Conservation (phyloP, 2,113 vertebrate species). For the Myrmecobius fasciatus region DNA sequence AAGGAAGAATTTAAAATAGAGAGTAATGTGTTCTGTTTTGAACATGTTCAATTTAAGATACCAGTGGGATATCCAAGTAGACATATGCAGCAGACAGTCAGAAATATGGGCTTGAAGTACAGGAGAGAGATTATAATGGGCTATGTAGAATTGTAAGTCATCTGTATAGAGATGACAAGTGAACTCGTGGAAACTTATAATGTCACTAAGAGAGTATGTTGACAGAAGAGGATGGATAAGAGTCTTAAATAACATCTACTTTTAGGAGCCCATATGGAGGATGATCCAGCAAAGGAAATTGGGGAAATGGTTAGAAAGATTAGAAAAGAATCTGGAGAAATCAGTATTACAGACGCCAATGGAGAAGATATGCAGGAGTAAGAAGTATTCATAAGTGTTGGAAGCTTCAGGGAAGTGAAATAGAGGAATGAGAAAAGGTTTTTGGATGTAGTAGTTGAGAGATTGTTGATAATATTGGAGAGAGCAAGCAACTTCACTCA, state of each 20-base stretch:
- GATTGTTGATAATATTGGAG: background rate
- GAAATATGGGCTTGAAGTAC: background rate
- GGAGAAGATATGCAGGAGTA: background rate
- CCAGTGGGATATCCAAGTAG: background rate
- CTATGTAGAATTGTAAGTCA: background rate
- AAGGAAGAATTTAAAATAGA: background rate
- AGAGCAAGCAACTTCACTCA: background rate
- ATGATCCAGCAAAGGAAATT: background rate
- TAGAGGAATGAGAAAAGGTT: background rate
- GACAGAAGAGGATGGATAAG: background rate
- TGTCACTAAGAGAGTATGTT: background rate
- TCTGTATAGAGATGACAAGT: background rate
- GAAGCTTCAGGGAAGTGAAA: background rate
- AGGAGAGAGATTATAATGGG: background rate
- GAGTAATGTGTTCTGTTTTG: background rate
- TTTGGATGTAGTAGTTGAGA: background rate
- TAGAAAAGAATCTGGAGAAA: background rate
- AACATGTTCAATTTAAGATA: background rate
- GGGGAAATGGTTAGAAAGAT: background rate
- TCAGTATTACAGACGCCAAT: background rate
- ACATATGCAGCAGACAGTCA: background rate
- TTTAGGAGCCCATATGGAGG: background rate
- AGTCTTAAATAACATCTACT: background rate
- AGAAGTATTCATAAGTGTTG: background rate
- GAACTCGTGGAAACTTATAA: background rate